Evolutionary conservation across 1,140 invertebrate species (phyloP).

Genomic region (Zelostemma sp.): DNA sequence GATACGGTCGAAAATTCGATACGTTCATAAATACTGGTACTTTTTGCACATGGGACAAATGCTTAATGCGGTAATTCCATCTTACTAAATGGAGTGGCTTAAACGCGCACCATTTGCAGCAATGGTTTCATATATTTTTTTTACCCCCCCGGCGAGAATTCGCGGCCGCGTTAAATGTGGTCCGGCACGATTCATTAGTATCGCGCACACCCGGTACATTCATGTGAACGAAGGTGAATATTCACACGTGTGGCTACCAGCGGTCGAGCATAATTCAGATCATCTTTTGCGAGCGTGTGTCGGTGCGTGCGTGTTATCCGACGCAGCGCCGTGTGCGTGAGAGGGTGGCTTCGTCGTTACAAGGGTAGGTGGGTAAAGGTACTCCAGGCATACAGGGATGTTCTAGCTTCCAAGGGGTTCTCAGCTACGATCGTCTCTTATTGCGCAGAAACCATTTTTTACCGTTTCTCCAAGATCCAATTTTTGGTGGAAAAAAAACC

Average conservation of each 20-base stretch:
- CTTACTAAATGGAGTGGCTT: slow-evolving; percentile 46
- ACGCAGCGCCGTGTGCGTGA: slow-evolving; percentile 14
- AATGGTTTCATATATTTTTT: slow-evolving; percentile 47
- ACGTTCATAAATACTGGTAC: slow-evolving; percentile 1
- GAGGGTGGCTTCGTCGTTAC: slow-evolving; percentile 42
- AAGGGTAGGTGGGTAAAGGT: slow-evolving; percentile 39
- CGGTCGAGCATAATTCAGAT: slow-evolving; percentile 62
- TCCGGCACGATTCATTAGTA: slow-evolving; percentile 49
- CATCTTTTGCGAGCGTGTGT: slow-evolving; percentile 54
- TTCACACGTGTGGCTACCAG: slow-evolving; percentile 56
- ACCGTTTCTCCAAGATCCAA: not conserved
- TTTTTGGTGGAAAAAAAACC: no score
- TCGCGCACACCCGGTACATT: slow-evolving; percentile 50
- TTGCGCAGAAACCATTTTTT: not conserved
- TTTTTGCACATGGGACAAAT: slow-evolving; percentile 36
- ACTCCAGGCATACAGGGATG: slow-evolving; percentile 19
- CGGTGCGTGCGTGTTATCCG: slow-evolving; percentile 15
- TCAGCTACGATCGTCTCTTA: slow-evolving; percentile 13
- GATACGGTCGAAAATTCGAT: no score
- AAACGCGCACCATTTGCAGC: slow-evolving; percentile 43
- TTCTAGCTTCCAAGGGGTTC: slow-evolving; percentile 38
- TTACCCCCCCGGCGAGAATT: slow-evolving; percentile 40
- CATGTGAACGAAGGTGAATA: slow-evolving; percentile 52
- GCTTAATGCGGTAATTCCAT: slow-evolving; percentile 46
- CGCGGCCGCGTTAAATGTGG: slow-evolving; percentile 42